phyloP scores from a whole-genome alignment of 2,888 invertebrate species.

The Argyresthia albistria region DNA sequence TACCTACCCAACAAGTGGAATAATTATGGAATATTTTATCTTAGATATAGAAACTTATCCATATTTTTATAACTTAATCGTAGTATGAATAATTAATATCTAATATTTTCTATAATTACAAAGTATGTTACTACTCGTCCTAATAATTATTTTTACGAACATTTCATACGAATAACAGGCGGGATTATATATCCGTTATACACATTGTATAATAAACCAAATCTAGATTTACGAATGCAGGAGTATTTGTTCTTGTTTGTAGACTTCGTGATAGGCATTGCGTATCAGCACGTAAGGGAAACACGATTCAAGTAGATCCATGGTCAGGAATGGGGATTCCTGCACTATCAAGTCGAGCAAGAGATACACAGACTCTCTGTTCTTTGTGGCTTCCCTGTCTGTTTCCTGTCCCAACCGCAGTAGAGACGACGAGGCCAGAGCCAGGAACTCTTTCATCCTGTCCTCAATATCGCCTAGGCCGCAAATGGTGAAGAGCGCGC shows the following conservation, averaged over 20 bases:
- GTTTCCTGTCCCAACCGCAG: constrained; percentile 95
- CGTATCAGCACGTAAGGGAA: constrained; percentile 98
- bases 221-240: constrained; percentile 44
- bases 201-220: not conserved
- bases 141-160: not conserved
- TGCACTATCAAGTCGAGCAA: constrained; percentile 97
- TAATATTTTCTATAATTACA: not conserved
- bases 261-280: constrained; percentile 97
- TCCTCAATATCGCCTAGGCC: constrained; percentile 97
- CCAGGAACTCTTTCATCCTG: constrained; percentile 95
- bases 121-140: not conserved
- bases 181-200: not conserved
- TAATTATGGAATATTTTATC: no score
- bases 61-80: not conserved
- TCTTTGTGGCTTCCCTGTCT: constrained; percentile 93
- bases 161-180: not conserved
- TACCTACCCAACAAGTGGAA: no score
- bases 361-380: constrained; percentile 97
- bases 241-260: constrained; percentile 86
- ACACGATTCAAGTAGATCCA: constrained; percentile 98
- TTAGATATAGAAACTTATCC: no score
- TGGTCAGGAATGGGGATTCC: constrained; percentile 97
- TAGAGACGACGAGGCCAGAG: constrained; percentile 94
- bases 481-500: constrained; percentile 96
- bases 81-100: not conserved